Conservation (phyloP, 2,113 vertebrate species). For the western clawed frog (Xenopus tropicalis) region DNA sequence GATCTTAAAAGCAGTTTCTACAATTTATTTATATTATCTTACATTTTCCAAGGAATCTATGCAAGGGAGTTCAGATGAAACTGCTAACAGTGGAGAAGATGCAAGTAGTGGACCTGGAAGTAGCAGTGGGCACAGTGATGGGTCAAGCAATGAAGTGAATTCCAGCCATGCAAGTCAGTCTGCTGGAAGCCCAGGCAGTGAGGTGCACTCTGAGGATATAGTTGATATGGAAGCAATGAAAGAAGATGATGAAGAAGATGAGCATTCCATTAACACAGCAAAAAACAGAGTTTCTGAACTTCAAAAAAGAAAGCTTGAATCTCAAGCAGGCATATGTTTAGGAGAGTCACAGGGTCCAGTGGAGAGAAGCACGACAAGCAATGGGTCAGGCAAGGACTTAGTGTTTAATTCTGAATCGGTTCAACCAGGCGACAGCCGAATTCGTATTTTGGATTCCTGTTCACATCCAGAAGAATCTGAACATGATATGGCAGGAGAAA, state of each 20-base stretch:
- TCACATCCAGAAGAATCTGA: constrained; percentile 75
- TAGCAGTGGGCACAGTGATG: constrained; percentile 92
- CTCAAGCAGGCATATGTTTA: constrained; percentile 72
- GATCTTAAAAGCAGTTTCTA: background rate
- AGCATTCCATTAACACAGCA: constrained; percentile 68
- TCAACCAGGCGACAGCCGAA: constrained; percentile 73
- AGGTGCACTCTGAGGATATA: constrained; percentile 94
- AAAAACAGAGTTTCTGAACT: constrained; percentile 76
- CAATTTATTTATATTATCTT: background rate
- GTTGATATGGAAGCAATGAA: constrained; percentile 94
- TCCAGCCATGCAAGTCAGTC: constrained; percentile 94
- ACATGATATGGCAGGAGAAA: constrained; percentile 70
- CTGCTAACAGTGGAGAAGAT: constrained; percentile 97
- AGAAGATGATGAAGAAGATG: constrained; percentile 91
- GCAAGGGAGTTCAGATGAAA: constrained; percentile 98
- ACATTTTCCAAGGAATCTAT: constrained; percentile 83
- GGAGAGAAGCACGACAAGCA: constrained; percentile 64
- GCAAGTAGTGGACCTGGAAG: constrained; percentile 95
- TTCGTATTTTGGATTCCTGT: constrained; percentile 84
- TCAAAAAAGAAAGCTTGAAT: constrained; percentile 83
- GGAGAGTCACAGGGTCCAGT: constrained; percentile 68
- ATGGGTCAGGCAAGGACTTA: constrained; percentile 69
- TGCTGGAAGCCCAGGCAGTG: constrained; percentile 92
- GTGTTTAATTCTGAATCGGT: constrained; percentile 76
- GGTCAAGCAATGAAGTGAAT: constrained; percentile 93